These are phyloP conservation scores for Emydoidea blandingii DNA, from an alignment of 2,797 vertebrate species.

Conservation along the genomic window DNA sequence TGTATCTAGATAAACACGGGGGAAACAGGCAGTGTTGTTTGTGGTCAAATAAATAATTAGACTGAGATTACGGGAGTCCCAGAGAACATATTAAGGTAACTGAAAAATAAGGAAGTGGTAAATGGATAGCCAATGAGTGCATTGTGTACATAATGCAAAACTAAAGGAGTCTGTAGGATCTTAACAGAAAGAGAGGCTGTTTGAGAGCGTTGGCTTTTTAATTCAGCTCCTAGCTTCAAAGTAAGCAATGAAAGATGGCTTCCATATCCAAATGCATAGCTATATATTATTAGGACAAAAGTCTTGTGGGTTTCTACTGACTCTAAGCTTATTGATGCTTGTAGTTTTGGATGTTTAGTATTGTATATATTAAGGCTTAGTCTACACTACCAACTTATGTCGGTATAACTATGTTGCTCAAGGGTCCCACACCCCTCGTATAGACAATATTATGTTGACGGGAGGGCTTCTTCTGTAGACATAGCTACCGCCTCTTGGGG, in stretches of 20 bases:
- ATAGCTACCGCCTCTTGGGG: no score
- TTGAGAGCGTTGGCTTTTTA: not conserved
- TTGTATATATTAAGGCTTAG: not conserved
- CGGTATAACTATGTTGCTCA: no score
- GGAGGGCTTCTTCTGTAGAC: no score
- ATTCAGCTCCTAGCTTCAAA: not conserved
- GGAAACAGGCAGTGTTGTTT: not conserved
- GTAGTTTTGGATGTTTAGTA: not conserved
- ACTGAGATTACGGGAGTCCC: not conserved
- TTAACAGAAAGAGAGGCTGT: not conserved
- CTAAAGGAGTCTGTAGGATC: not conserved
- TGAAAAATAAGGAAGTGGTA: not conserved
- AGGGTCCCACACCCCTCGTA: no score
- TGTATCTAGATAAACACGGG: not conserved
- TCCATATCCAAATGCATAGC: not conserved
- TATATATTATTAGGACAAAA: not conserved
- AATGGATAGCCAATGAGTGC: not conserved
- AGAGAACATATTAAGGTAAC: not conserved
- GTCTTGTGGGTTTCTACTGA: not conserved
- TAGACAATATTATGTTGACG: no score
- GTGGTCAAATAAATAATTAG: not conserved
- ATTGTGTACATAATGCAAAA: not conserved
- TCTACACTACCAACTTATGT: no score
- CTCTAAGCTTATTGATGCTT: not conserved
- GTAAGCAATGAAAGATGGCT: not conserved